Evolutionary conservation across 2,113 vertebrate genomes (phyloP).

Genomic region (Microcebus murinus): DNA sequence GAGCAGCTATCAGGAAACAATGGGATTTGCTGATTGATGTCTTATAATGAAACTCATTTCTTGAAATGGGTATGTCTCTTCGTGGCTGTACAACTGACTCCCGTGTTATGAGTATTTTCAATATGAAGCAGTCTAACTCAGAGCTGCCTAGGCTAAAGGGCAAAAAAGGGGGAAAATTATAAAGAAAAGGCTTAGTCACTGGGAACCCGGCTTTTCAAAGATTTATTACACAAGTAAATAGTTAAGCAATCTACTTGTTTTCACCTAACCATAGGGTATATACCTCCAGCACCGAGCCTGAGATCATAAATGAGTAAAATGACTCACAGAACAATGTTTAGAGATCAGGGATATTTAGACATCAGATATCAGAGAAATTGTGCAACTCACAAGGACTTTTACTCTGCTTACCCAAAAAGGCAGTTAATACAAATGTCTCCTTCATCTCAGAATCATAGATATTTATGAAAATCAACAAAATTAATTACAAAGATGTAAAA

Average conservation of each 20-base stretch:
- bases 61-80: background rate
- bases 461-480: background rate
- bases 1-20: background rate
- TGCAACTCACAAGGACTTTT: background rate
- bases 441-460: background rate
- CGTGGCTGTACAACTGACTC: background rate
- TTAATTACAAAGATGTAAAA: background rate
- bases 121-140: background rate
- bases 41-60: background rate
- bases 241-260: background rate
- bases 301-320: background rate
- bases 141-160: background rate
- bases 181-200: background rate
- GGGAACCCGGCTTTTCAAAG: background rate
- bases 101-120: rapidly evolving
- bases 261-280: too few species aligned
- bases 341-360: background rate
- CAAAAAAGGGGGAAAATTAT: background rate
- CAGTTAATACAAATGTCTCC: background rate
- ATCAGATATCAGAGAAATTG: background rate
- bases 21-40: background rate
- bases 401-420: background rate
- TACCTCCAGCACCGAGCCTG: background rate
- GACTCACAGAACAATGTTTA: background rate
- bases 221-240: background rate